Evolutionary conservation across 2,797 vertebrate species (phyloP).

Genomic region (Glyptemys insculpta): DNA sequence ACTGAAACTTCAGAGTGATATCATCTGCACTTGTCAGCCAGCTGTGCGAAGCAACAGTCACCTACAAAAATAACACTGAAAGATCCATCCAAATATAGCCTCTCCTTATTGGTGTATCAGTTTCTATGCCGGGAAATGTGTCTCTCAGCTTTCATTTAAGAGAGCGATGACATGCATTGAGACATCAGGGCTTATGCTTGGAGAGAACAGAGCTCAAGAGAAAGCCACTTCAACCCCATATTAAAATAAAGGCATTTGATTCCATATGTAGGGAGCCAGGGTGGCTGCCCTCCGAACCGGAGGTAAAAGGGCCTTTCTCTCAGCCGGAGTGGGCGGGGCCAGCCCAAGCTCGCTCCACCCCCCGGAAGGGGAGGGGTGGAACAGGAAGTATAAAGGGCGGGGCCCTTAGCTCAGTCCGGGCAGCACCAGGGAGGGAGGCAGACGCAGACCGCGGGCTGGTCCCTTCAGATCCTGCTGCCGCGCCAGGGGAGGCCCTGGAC

Average conservation of each 20-base stretch:
- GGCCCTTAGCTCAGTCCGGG: no score
- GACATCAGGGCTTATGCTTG: background rate
- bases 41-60: slow-evolving; percentile 52
- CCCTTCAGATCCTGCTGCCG: no score
- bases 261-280: no score
- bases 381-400: no score
- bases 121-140: slow-evolving; percentile 22
- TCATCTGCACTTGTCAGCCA: background rate
- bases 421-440: no score
- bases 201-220: background rate
- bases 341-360: no score
- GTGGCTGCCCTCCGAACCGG: no score
- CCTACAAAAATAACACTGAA: slow-evolving; percentile 65
- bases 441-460: no score
- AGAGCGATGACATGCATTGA: background rate
- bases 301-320: no score
- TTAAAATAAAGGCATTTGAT: background rate
- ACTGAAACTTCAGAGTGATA: background rate
- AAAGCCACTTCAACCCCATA: background rate
- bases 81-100: slow-evolving; percentile 58
- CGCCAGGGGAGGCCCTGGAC: no score
- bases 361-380: no score
- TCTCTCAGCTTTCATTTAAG: background rate
- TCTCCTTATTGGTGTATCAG: slow-evolving; percentile 47
- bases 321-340: no score